Evolutionary conservation across 37 sponge, comb jelly and placozoan species (phyloP), one percentile per base, ranked within the genome.

Genomic region (Theonella swinhoei): DNA sequence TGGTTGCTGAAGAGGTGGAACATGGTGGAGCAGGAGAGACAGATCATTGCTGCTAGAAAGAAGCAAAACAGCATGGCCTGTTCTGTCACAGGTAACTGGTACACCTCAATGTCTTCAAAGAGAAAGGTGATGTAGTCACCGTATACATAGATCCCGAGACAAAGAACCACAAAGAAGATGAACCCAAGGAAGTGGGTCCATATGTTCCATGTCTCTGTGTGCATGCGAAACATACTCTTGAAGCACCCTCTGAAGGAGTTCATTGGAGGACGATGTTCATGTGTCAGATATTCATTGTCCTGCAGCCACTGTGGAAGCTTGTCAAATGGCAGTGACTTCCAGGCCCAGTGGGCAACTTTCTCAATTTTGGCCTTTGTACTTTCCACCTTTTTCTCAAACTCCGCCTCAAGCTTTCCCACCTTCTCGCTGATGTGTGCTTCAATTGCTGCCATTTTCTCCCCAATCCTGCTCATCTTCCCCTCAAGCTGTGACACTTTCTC

Each of bases 151-250:
- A 89, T 75, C 0, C 89, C 85, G 24, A 76, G 31, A 32, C 85
- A 72, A 34, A 95, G 79, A 0, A 80, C 85, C 26, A 92, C n/a
- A 32, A 96, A 91, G 58, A 96, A 74, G 2, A 92, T 36, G 39
- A 90, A 85, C 9, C 97, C 97, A 59, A 96, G 39, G 8, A 99
- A 80, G 70, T 99, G 99, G 40, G 99, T 97, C 99, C 99, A 99
- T 32, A 99, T 96, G 79, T 99, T 99, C 76, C 90, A 95, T 0
- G 97, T 99, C 63, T 99, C 97, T 0, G 92, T 97, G 89, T 99
- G 97, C 30, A 95, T 26, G 17, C 92, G 87, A 62, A 97, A 93
- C 61, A 95, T 89, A 70, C 92, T 95, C 71, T 88, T 87, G 22
- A 95, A 42, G 47, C 99, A 99, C 5, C 77, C 88, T 2, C 66